These are phyloP conservation scores for Anthoscopus minutus DNA, from an alignment of 2,113 vertebrate genomes.

Conservation along the genomic window DNA sequence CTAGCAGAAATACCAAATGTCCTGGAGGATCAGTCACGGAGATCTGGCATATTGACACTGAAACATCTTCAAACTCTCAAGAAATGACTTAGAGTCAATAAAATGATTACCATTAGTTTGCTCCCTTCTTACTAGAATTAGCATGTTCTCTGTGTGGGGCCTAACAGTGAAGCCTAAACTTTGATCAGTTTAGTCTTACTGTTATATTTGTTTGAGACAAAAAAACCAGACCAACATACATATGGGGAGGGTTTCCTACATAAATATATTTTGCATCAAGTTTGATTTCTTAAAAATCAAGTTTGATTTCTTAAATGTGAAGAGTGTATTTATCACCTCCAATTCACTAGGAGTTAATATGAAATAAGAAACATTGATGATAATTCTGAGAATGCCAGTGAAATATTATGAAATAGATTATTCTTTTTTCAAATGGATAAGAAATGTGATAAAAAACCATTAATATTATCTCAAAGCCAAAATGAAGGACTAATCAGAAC, in stretches of 20 bases:
- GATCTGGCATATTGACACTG: neutral
- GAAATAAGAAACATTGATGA: neutral
- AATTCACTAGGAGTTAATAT: neutral
- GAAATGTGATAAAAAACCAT: neutral
- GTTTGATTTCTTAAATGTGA: neutral
- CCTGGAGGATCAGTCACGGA: neutral
- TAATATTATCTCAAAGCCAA: neutral
- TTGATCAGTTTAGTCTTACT: neutral
- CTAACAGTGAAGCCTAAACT: neutral
- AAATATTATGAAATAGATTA: neutral
- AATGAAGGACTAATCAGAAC: neutral
- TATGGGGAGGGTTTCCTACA: rapidly evolving
- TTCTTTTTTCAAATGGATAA: neutral
- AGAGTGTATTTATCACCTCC: neutral
- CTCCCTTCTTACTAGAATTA: neutral
- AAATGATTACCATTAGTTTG: neutral
- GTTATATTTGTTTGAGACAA: neutral
- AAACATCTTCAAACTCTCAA: neutral
- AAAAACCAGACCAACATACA: neutral
- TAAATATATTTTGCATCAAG: neutral
- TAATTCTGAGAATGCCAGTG: neutral
- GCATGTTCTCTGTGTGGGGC: neutral
- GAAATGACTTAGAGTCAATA: neutral
- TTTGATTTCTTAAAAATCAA: neutral
- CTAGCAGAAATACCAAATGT: neutral